Base-by-base conservation (phyloP, 2,888 invertebrate species). In the Spisula solida region DNA sequence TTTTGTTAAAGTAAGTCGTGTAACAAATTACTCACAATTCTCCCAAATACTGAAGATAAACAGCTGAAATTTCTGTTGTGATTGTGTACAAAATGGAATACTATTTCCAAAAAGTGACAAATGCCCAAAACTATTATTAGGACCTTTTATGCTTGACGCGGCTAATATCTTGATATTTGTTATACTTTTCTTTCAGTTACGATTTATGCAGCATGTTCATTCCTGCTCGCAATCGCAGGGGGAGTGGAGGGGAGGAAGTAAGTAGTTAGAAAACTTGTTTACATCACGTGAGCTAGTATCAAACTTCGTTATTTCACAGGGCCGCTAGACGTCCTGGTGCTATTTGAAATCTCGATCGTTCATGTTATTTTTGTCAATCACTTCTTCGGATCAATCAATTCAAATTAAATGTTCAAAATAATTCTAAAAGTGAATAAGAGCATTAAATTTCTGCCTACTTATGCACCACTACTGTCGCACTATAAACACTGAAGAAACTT, bases 201-300 rank as follows among this genome's bases (percentile, higher is more conserved):
- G 60, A 29, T 82, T 41, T 47, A 41, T 29, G 41, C n/a, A 56
- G 60, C 56, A 20, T 56, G 82, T 66, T 34, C 55, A 1, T 31
- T 66, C 14, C 31, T 82, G 51, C 56, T 66, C 4, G 20, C 47
- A 25, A 18, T 41, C 0, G 70, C 56, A 25, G 70, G 41, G 14
- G 31, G 48, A 25, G 83, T 83, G 10, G 34, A 34, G 8, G 66
- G 70, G 31, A 41, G 18, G 20, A 83, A 83, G 83, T 83, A 83
- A 83, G 83, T 83, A 66, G 20, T 12, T 51, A 16, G 6, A 51
- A 10, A 66, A 4, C n/a, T 66, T 8, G 60, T 66, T 66, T 6
- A 0, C 8, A 29, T 31, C 29, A 51, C 0, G n/a, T n/a, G 10
- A 10, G 25, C 6, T 25, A 4, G 25, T 5, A 25, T 60, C 60